Evolutionary conservation across 2,888 invertebrate genomes (phyloP).

Genomic region (Apamea epomidion): DNA sequence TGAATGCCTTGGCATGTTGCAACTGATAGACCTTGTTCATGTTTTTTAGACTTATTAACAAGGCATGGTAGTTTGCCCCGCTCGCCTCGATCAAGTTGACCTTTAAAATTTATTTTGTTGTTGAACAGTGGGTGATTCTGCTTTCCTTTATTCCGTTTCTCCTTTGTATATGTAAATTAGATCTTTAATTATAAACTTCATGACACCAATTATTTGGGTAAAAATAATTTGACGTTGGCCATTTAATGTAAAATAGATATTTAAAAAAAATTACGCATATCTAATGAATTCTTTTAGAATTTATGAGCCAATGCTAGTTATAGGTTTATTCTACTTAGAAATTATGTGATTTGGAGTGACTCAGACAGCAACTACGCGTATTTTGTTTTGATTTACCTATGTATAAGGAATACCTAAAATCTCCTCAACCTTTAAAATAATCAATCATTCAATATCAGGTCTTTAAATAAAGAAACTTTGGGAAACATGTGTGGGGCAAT

Average conservation of each 20-base stretch:
- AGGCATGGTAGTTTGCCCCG: too few species aligned
- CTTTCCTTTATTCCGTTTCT: slow-evolving; percentile 13
- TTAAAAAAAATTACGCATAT: neutral
- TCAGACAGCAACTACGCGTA: too few species aligned
- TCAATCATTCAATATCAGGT: neutral
- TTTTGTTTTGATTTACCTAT: neutral
- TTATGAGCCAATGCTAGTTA: neutral
- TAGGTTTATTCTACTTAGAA: neutral
- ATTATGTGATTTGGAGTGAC: neutral
- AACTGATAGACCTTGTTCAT: too few species aligned
- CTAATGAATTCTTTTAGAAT: neutral
- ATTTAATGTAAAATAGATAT: neutral
- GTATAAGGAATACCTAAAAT: neutral
- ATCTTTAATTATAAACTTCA: slow-evolving; percentile 15
- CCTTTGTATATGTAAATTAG: slow-evolving; percentile 44
- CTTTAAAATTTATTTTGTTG: neutral
- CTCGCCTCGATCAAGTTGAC: neutral
- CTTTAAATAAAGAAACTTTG: neutral
- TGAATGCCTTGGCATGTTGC: too few species aligned
- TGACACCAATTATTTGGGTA: slow-evolving; percentile 21
- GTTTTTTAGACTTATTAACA: too few species aligned
- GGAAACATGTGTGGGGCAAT: neutral
- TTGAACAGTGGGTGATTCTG: slow-evolving; percentile 1
- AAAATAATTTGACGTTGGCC: neutral
- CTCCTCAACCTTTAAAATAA: neutral